These are phyloP conservation scores for Oeneis ivallda DNA, from an alignment of 2,888 invertebrate species.

Conservation along the genomic window DNA sequence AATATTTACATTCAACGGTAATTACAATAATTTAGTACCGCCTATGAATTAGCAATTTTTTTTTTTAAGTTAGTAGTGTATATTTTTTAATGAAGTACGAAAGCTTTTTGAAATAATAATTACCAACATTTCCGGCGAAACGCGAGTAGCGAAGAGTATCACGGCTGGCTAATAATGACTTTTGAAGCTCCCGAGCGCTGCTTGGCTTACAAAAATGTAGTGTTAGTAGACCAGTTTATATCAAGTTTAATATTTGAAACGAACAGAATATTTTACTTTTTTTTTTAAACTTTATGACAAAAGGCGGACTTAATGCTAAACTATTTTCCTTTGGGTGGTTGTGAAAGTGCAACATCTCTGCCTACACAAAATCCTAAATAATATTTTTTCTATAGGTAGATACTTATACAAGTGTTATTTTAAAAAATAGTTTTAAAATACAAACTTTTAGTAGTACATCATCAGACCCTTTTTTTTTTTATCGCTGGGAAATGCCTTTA, in stretches of 20 bases:
- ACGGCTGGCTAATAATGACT: slow-evolving; percentile 30
- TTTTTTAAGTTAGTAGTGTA: background rate
- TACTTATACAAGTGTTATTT: too few species aligned
- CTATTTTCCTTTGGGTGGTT: too few species aligned
- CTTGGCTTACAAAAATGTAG: slow-evolving; percentile 29
- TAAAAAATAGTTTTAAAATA: too few species aligned
- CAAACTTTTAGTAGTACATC: too few species aligned
- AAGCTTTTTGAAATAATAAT: slow-evolving; percentile 20
- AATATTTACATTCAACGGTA: background rate
- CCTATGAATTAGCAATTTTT: background rate
- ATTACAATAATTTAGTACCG: background rate
- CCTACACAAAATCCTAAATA: too few species aligned
- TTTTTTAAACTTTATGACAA: background rate
- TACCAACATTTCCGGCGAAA: slow-evolving; percentile 15
- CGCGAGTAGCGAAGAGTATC: slow-evolving; percentile 25
- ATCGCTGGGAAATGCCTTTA: too few species aligned
- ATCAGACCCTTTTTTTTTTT: too few species aligned
- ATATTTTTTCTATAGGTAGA: too few species aligned
- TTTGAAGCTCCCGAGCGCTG: slow-evolving; percentile 29
- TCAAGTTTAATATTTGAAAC: slow-evolving; percentile 13
- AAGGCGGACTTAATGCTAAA: too few species aligned
- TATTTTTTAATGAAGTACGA: slow-evolving; percentile 17
- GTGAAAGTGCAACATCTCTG: too few species aligned
- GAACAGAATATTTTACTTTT: background rate
- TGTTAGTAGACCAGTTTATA: slow-evolving; percentile 26